phyloP scores from a whole-genome alignment of 2,113 vertebrate genomes.

The Ivindomyrus marchei region DNA sequence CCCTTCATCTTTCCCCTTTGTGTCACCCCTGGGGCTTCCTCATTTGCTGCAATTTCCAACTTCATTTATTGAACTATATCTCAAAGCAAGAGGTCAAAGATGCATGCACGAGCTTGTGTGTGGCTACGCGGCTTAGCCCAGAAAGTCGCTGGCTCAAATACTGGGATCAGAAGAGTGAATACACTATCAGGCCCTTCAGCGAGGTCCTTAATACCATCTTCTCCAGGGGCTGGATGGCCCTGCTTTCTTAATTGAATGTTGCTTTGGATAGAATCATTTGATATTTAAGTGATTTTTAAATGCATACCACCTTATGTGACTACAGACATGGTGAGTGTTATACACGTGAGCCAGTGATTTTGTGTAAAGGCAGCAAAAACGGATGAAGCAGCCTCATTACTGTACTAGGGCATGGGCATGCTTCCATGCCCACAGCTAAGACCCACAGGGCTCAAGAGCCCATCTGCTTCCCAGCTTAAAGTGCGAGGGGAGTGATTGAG shows the following conservation, averaged over 20 bases:
- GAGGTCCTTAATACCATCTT: not conserved
- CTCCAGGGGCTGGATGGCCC: not conserved
- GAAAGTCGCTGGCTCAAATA: not conserved
- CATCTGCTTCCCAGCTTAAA: not conserved
- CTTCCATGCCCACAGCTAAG: not conserved
- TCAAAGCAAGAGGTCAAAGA: not conserved
- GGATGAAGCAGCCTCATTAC: not conserved
- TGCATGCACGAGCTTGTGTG: not conserved
- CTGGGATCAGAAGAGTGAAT: not conserved
- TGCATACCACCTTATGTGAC: not conserved
- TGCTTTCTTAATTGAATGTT: not conserved
- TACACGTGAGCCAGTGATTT: not conserved
- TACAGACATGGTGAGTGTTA: not conserved
- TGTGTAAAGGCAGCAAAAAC: not conserved
- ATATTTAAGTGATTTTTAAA: not conserved
- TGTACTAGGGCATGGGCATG: not conserved
- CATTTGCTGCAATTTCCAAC: not conserved
- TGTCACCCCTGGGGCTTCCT: not conserved
- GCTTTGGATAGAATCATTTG: not conserved
- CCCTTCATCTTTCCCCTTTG: not conserved
- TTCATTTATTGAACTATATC: not conserved
- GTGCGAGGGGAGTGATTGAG: not conserved
- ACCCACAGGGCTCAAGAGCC: not conserved
- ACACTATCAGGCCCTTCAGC: not conserved
- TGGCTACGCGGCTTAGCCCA: not conserved